Evolutionary conservation across 2,888 invertebrate genomes (phyloP), one percentile per base, ranked within the genome.

Genomic region (Acanthosoma haemorrhoidale): DNA sequence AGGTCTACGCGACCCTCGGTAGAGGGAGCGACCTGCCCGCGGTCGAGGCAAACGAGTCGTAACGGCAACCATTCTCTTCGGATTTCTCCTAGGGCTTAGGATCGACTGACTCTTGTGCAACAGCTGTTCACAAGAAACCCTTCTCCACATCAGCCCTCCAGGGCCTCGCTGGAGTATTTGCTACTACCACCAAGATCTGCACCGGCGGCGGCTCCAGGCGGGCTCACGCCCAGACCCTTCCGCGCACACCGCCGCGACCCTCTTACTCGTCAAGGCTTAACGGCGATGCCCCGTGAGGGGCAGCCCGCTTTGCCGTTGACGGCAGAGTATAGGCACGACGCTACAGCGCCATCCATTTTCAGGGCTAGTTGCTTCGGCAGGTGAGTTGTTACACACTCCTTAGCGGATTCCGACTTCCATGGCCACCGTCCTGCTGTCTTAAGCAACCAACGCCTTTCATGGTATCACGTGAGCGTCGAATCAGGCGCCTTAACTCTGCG

Each of bases 341-440:
- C 83, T 84, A 79, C 77, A 83, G 84, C 84, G 83, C 83, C 84
- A 83, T 85, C 83, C 84, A 84, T 85, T 85, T 86, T 85, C 84
- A 84, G 84, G 84, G 83, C 83, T 83, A 81, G 82, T 84, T 82
- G 82, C 82, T 70, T 74, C 72, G 73, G 74, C 74, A 75, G 75
- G 75, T 74, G 75, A 75, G 75, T 75, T 74, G 81, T 85, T 82
- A 83, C 82, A 84, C 83, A 83, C 83, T 84, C 79, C 43, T 41
- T 41, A 41, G 15, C 43, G 82, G 86, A 82, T 84, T 84, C 85
- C 87, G 84, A 88, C 87, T 88, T 88, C 87, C 87, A 86, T 87
- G 87, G 85, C 86, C 86, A 87, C 86, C 85, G 86, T 85, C 87
- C 86, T 73, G 72, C 73, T 86, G 86, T 85, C 84, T 82, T 80